A percentile compares a stretch with the other conserved stretches of the same genome.
Conservation (phyloP, 2,797 vertebrate species). For the Cheirogaleus major region DNA sequence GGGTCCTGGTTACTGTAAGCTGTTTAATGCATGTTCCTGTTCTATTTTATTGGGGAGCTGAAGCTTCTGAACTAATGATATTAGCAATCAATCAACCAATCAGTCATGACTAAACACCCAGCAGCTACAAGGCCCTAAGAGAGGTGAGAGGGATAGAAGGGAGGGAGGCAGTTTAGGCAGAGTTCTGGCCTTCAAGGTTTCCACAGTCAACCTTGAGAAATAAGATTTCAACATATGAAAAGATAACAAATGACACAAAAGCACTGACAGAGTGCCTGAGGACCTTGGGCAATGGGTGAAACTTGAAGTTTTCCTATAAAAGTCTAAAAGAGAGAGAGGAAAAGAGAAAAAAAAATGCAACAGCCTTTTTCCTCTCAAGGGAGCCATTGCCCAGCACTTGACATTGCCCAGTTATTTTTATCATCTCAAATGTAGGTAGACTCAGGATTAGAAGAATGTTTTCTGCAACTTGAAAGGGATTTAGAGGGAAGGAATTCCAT, state of each 20-base stretch:
- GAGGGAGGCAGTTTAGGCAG: not conserved
- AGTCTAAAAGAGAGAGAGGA: not conserved
- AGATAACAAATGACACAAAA: not conserved
- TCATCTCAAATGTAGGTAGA: not conserved
- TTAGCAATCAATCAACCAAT: not conserved
- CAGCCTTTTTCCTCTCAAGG: not conserved
- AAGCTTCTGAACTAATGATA: not conserved
- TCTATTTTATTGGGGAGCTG: not conserved
- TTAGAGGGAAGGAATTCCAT: not conserved
- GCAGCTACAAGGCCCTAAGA: not conserved
- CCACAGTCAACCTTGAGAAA: not conserved
- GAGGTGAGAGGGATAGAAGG: not conserved
- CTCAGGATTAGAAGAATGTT: not conserved
- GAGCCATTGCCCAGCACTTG: not conserved
- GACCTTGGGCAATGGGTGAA: not conserved
- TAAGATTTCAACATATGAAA: not conserved
- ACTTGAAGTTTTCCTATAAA: not conserved
- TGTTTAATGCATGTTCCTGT: not conserved
- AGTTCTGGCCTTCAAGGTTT: not conserved
- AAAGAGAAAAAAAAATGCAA: not conserved
- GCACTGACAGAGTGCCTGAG: not conserved
- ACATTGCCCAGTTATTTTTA: not conserved
- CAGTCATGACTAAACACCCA: not conserved
- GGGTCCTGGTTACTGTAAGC: not conserved
- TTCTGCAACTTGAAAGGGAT: slow-evolving; percentile 31